phyloP scores from a whole-genome alignment of 2,797 vertebrate species.

The Ispidina lecontei region DNA sequence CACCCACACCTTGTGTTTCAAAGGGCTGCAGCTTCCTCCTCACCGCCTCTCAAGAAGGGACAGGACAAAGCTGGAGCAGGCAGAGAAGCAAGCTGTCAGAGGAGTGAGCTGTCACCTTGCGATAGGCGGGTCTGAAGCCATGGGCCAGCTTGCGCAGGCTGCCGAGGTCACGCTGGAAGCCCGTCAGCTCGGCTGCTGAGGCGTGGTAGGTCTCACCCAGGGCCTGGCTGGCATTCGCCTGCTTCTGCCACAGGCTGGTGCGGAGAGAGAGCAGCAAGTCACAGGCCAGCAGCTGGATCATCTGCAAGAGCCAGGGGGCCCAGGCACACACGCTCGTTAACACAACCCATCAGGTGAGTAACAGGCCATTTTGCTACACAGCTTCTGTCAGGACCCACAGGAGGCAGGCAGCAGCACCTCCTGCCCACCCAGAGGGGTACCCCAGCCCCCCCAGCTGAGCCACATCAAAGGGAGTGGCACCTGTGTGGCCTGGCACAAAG shows the following conservation, averaged over 20 bases:
- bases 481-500: fast-evolving
- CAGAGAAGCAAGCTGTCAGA: fast-evolving
- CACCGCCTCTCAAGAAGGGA: fast-evolving
- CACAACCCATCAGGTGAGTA: not conserved
- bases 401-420: not conserved
- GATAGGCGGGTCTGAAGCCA: constrained; percentile 90
- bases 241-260: constrained; percentile 93
- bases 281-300: constrained; percentile 92
- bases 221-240: constrained; percentile 76
- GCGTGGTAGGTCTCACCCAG: constrained; percentile 90
- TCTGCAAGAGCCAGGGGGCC: constrained; percentile 75
- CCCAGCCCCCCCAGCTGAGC: fast-evolving
- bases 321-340: not conserved
- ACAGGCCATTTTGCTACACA: not conserved
- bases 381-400: fast-evolving
- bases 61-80: not conserved
- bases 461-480: not conserved
- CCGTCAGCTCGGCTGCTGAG: constrained; percentile 87
- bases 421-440: not conserved
- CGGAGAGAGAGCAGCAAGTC: constrained; percentile 93
- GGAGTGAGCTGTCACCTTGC: constrained; percentile 83
- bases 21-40: not conserved
- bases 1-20: fast-evolving
- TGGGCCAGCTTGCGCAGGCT: constrained; percentile 91
- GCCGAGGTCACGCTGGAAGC: constrained; percentile 96